Conservation (phyloP, 2,113 vertebrate genomes). For the Myotis yumanensis region DNA sequence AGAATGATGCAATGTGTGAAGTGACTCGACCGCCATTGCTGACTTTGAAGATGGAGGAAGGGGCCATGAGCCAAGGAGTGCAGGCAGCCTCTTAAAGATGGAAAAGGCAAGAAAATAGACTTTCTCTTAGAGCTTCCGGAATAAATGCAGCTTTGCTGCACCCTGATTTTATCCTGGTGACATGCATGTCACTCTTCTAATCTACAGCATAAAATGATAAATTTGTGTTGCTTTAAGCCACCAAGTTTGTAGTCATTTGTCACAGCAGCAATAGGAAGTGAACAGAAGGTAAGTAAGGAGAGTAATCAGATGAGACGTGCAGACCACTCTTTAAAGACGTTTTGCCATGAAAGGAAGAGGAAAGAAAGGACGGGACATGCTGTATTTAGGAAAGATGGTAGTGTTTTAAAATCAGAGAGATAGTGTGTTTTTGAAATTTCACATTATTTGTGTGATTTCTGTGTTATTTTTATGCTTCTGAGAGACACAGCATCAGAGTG, state of each 20-base stretch:
- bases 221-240: neutral
- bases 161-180: neutral
- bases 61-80: neutral
- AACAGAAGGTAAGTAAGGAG: neutral
- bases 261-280: neutral
- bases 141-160: neutral
- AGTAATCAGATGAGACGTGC: accelerated
- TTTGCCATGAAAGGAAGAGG: neutral
- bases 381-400: neutral
- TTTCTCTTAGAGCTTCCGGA: neutral
- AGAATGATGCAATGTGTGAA: neutral
- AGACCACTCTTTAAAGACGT: neutral
- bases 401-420: neutral
- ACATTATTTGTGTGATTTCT: conserved; percentile 42
- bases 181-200: neutral
- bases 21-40: neutral
- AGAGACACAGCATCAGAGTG: neutral
- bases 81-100: neutral
- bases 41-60: neutral
- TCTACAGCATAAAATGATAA: neutral
- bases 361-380: neutral
- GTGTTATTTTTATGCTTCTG: conserved; percentile 46
- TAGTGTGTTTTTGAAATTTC: neutral
- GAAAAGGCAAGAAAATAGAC: neutral
- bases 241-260: neutral